Conservation (phyloP, 2,888 invertebrate genomes). For the Drosophila nr. medialis region DNA sequence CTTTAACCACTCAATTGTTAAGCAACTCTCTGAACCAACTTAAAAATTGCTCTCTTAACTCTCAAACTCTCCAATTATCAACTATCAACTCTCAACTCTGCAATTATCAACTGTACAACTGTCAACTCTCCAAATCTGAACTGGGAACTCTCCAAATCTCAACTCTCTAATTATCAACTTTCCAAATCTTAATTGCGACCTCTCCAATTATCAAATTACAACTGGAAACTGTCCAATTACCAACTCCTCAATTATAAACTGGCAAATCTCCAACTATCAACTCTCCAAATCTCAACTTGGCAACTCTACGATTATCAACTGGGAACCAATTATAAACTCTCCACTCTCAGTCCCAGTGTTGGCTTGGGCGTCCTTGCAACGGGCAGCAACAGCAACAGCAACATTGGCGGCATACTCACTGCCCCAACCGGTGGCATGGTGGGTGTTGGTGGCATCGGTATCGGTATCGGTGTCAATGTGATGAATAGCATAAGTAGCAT, state of each 20-base stretch:
- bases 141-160: background rate
- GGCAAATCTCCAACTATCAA: background rate
- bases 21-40: conserved; percentile 3
- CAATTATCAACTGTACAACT: too few relatives aligned
- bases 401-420: conserved; percentile 49
- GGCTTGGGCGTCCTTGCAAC: conserved; percentile 60
- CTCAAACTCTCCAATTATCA: background rate
- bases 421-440: conserved; percentile 37
- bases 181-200: background rate
- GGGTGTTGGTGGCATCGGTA: conserved; percentile 46
- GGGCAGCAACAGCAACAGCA: conserved; percentile 53
- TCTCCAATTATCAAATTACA: background rate
- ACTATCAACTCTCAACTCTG: background rate
- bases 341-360: conserved; percentile 66
- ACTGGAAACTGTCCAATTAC: background rate
- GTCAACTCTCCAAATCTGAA: background rate
- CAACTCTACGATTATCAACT: background rate
- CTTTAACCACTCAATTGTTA: conserved; percentile 37
- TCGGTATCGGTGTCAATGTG: conserved; percentile 25
- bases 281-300: background rate
- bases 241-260: background rate
- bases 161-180: background rate
- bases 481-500: conserved; percentile 59
- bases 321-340: background rate
- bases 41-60: conserved; percentile 4